Evolutionary conservation across 2,888 invertebrate genomes (phyloP).

Genomic region (Agriopis marginaria): DNA sequence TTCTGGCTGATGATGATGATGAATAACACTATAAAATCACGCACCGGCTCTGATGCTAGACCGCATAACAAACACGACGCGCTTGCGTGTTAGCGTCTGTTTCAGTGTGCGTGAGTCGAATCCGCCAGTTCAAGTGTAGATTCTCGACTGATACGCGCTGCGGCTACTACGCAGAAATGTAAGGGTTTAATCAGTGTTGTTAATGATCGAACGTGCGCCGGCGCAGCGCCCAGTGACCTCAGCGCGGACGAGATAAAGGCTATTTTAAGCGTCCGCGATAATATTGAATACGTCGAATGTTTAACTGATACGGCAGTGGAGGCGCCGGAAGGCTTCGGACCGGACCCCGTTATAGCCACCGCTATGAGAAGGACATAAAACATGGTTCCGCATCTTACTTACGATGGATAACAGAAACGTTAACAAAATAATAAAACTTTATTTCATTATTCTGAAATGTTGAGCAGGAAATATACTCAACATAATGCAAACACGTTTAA

Average conservation of each 20-base stretch:
- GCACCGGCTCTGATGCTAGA: background rate
- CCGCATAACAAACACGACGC: background rate
- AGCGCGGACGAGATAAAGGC: slow-evolving; percentile 80
- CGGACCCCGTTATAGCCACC: slow-evolving; percentile 51
- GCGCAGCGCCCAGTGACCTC: slow-evolving; percentile 83
- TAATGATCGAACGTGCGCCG: slow-evolving; percentile 72
- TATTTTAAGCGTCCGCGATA: slow-evolving; percentile 81
- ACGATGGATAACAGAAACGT: background rate
- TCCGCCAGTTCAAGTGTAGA: slow-evolving; percentile 15
- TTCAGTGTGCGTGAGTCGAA: slow-evolving; percentile 12
- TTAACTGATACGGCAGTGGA: slow-evolving; percentile 74
- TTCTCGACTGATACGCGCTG: slow-evolving; percentile 18
- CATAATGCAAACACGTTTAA: no score
- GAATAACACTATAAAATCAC: slow-evolving; percentile 10
- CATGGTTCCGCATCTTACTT: slow-evolving; percentile 9
- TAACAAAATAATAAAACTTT: background rate
- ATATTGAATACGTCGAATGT: slow-evolving; percentile 78
- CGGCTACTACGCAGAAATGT: slow-evolving; percentile 55
- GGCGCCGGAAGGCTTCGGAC: slow-evolving; percentile 71
- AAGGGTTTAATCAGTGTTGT: slow-evolving; percentile 71
- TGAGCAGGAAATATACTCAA: no score
- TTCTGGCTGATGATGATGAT: no score
- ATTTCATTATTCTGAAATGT: background rate
- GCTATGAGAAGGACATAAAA: slow-evolving; percentile 20
- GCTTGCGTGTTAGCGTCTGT: slow-evolving; percentile 2